A percentile compares a stretch with the other conserved stretches of the same genome.
phyloP scores from a whole-genome alignment of 37 sponge, comb jelly and placozoan species.

The Theonella swinhoei region DNA sequence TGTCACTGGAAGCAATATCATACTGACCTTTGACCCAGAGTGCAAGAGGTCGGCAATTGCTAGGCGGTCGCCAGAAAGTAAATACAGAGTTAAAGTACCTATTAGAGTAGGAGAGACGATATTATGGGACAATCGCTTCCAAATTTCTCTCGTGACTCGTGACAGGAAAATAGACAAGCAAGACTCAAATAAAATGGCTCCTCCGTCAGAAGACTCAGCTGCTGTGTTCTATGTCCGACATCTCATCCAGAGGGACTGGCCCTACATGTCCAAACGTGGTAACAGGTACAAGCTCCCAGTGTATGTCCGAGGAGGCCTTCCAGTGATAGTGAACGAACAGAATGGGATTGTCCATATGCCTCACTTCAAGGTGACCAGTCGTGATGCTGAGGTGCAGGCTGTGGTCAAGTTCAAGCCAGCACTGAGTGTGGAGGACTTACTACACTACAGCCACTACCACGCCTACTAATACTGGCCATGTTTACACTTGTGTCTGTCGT shows the following conservation, averaged over 20 bases:
- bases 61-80: too few relatives aligned
- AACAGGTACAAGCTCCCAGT: constrained; percentile 25
- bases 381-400: constrained; percentile 8
- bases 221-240: constrained; percentile 9
- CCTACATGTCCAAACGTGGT: constrained; percentile 28
- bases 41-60: background rate
- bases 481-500: background rate
- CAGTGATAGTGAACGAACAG: constrained; percentile 14
- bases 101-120: constrained; percentile 46
- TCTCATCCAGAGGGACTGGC: constrained; percentile 23
- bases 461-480: background rate
- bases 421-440: too few relatives aligned
- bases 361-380: constrained; percentile 5
- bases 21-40: background rate
- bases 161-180: too few relatives aligned
- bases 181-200: background rate
- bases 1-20: too few relatives aligned
- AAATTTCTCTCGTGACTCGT: constrained; percentile 49
- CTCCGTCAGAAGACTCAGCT: background rate
- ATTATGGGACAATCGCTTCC: constrained; percentile 69
- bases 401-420: constrained; percentile 19
- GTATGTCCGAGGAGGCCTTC: constrained; percentile 25
- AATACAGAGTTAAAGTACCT: constrained; percentile 15
- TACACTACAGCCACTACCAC: too few relatives aligned
- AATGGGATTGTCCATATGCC: background rate